A percentile compares a stretch with the other conserved stretches of the same genome.
These are phyloP conservation scores for Drosophila kohkoa DNA, from an alignment of 1,140 invertebrate genomes.

Conservation along the genomic window DNA sequence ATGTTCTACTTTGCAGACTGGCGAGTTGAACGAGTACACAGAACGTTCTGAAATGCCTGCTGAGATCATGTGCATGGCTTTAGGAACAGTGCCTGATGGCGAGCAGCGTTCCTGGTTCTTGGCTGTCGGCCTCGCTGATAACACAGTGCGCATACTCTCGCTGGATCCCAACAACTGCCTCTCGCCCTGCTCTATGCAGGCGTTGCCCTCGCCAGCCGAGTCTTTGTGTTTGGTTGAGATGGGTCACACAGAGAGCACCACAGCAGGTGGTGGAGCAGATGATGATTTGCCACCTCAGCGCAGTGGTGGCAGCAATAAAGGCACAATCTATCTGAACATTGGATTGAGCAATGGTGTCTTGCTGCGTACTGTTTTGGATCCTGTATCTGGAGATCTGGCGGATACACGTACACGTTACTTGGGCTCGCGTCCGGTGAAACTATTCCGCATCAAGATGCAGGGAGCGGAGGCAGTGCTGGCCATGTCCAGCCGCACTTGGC, in stretches of 20 bases:
- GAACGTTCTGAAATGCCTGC: conserved; percentile 98
- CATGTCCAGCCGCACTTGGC: conserved; percentile 98
- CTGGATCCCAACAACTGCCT: conserved; percentile 98
- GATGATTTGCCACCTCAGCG: conserved; percentile 82
- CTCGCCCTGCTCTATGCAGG: conserved; percentile 97
- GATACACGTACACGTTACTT: conserved; percentile 98
- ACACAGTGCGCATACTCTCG: conserved; percentile 98
- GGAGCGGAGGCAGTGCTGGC: conserved; percentile 98
- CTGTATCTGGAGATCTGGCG: conserved; percentile 97
- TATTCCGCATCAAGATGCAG: conserved; percentile 98
- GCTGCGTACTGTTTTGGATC: conserved; percentile 97
- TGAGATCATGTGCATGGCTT: conserved; percentile 99
- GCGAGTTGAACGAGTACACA: conserved; percentile 99
- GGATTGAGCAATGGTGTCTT: conserved; percentile 99
- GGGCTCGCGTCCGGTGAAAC: conserved; percentile 97
- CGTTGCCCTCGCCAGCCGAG: conserved; percentile 97
- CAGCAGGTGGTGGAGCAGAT: conserved; percentile 80
- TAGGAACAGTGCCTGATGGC: conserved; percentile 97
- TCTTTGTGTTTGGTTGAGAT: conserved; percentile 98
- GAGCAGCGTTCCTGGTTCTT: conserved; percentile 98
- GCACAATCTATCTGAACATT: conserved; percentile 98
- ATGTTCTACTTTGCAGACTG: conserved; percentile 89
- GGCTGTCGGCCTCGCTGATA: conserved; percentile 98
- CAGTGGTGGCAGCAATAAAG: conserved; percentile 85
- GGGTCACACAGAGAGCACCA: conserved; percentile 86